Evolutionary conservation across 2,888 invertebrate species (phyloP), one percentile per base, ranked within the genome.

Genomic region (Cantharis rufa): DNA sequence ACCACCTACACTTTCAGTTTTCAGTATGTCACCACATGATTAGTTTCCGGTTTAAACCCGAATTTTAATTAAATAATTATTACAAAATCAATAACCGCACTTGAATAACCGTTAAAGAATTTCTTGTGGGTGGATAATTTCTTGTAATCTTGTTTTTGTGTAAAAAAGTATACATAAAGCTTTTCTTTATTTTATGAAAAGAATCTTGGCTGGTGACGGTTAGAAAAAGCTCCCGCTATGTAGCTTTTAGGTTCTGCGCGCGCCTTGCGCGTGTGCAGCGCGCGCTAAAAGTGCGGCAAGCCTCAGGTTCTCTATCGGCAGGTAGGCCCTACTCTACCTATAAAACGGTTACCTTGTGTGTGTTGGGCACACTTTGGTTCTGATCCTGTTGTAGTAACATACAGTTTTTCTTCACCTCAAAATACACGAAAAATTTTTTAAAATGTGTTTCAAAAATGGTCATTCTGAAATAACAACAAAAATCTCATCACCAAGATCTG

Each of bases 391-490:
- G 74, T 61, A 62, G 72, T 24, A 75, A 62, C 72, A 62, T 74
- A 76, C 76, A 62, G 28, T 62, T 48, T 63, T 28, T 70, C 21
- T 64, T 68, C 24, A 27, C 28, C 62, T 28, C n/a, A 15, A 70
- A 24, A 48, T 62, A 74, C 24, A 70, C 71, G 32, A 16, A 61
- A 66, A 24, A 21, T 63, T 63, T 63, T 63, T 15, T 83, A 88
- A 86, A 80, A 91, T 91, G 91, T 91, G 91, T 89, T 88, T 91
- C 84, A 87, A 88, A 87, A 90, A 90, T 87, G 89, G 90, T 84
- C 86, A 88, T 82, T 71, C 82, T 15, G 79, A 83, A 70, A 69
- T 89, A 83, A 87, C 86, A 82, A 89, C 88, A 85, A 83, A 81
- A 75, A 74, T 82, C 10, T 79, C 79, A 74, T 79, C 80, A 27